These are phyloP conservation scores for Sisyra nigra DNA, from an alignment of 2,888 invertebrate species.

Conservation along the genomic window DNA sequence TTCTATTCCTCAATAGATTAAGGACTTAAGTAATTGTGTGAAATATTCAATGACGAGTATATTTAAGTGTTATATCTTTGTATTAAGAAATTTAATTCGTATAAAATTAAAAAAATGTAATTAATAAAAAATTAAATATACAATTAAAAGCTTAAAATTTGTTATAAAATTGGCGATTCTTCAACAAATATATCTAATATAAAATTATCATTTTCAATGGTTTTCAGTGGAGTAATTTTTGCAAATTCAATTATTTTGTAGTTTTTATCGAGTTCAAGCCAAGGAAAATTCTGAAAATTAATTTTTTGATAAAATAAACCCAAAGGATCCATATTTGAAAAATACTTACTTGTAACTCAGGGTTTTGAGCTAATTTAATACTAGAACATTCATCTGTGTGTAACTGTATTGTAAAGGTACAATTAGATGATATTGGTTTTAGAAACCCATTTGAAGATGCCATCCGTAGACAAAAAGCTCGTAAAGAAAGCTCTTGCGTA, in stretches of 20 bases:
- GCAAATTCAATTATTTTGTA: conserved; percentile 17
- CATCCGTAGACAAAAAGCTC: conserved; percentile 41
- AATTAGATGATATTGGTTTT: conserved; percentile 32
- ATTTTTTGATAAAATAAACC: not conserved
- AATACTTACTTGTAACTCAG: conserved; percentile 26
- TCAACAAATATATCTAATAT: conserved; percentile 24
- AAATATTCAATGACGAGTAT: no score
- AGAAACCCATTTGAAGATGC: conserved; percentile 31
- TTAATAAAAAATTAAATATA: not conserved
- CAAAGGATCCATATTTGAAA: not conserved
- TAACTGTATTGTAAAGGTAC: conserved; percentile 42
- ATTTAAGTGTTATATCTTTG: no score
- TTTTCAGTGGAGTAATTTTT: conserved; percentile 29
- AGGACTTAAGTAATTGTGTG: no score
- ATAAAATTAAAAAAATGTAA: no score
- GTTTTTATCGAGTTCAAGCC: conserved; percentile 25
- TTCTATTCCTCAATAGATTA: no score
- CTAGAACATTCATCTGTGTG: conserved; percentile 42
- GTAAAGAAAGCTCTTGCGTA: conserved; percentile 40
- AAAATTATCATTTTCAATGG: conserved; percentile 25
- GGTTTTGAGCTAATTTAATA: conserved; percentile 34
- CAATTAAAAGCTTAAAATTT: not conserved
- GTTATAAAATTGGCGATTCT: conserved; percentile 12
- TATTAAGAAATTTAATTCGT: no score
- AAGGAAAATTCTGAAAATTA: conserved; percentile 28